Conservation (phyloP, 2,888 invertebrate species). For the Mylabris sibirica region DNA sequence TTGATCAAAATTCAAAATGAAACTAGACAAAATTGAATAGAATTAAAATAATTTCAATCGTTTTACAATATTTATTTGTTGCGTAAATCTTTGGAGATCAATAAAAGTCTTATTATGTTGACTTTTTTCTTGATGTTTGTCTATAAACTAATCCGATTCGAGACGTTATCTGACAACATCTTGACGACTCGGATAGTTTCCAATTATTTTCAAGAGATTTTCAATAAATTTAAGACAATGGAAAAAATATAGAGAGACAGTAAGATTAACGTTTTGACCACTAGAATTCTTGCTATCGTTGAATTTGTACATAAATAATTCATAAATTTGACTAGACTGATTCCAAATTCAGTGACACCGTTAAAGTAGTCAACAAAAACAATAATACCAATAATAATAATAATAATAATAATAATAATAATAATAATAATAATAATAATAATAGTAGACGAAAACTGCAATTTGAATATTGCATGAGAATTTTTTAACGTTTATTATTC, state of each 20-base stretch:
- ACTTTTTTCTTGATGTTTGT: background rate
- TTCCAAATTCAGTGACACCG: background rate
- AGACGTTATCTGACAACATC: too few relatives aligned
- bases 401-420: too few relatives aligned
- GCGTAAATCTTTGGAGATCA: too few relatives aligned
- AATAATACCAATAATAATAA: too few relatives aligned
- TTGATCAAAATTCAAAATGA: background rate
- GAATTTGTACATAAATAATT: background rate
- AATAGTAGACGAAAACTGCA: constrained; percentile 21
- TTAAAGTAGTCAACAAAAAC: background rate
- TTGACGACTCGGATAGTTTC: too few relatives aligned
- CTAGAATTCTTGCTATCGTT: background rate
- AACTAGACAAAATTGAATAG: too few relatives aligned
- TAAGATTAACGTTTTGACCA: background rate
- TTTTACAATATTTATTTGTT: too few relatives aligned
- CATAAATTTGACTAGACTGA: background rate
- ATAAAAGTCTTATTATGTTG: background rate
- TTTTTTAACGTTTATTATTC: background rate
- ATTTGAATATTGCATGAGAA: constrained; percentile 27
- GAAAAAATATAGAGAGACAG: background rate
- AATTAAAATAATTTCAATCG: too few relatives aligned
- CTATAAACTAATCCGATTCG: background rate
- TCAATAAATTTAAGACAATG: too few relatives aligned
- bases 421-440: too few relatives aligned
- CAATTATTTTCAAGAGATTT: too few relatives aligned